Evolutionary conservation across 2,113 vertebrate genomes (phyloP).

Genomic region (Antennarius striatus): DNA sequence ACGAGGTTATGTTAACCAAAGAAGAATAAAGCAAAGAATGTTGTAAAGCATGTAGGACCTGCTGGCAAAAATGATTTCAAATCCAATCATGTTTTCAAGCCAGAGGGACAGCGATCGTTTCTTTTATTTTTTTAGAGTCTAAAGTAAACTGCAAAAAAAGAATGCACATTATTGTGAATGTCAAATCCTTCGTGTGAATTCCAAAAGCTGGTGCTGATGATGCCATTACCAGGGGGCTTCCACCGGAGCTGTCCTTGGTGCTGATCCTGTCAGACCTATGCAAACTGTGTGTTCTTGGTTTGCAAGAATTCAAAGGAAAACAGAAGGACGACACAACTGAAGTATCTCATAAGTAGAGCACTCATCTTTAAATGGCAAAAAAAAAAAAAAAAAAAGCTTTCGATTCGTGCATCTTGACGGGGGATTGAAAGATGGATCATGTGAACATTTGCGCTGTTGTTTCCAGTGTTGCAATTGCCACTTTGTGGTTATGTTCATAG

Average conservation of each 20-base stretch:
- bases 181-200: no score
- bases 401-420: background rate
- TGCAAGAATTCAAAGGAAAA: background rate
- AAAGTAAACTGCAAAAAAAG: background rate
- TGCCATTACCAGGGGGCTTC: background rate
- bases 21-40: constrained; percentile 44
- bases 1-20: constrained; percentile 45
- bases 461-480: background rate
- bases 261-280: constrained; percentile 19
- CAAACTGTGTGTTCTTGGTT: background rate
- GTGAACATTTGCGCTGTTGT: background rate
- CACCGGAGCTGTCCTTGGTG: constrained; percentile 47
- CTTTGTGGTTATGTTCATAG: background rate
- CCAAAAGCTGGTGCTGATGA: background rate
- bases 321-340: no score
- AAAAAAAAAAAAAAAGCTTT: background rate
- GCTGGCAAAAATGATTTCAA: constrained; percentile 39
- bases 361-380: no score
- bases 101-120: constrained; percentile 19
- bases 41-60: constrained; percentile 39
- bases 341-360: background rate
- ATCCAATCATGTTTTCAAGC: constrained; percentile 42
- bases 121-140: constrained; percentile 6
- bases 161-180: background rate
- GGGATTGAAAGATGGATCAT: background rate